phyloP scores from a whole-genome alignment of 2,113 vertebrate species.

The Arizona elegans region DNA sequence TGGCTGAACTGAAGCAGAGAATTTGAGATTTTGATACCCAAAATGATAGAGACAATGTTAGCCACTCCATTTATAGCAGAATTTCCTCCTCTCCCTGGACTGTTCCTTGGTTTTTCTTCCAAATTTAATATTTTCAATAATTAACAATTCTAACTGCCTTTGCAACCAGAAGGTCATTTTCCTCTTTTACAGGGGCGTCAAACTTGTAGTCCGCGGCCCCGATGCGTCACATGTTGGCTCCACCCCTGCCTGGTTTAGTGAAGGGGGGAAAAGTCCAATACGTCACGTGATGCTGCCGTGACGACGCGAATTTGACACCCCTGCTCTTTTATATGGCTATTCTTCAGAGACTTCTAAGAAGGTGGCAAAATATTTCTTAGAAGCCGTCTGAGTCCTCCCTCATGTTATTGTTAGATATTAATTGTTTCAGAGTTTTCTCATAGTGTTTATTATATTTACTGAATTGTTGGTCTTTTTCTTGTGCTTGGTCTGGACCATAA shows the following conservation, averaged over 20 bases:
- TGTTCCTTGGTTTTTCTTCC: neutral
- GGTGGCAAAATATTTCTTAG: neutral
- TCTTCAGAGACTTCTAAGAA: neutral
- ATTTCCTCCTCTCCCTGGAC: neutral
- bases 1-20: neutral
- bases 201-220: no score
- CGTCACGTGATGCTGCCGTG: no score
- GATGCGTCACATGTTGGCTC: no score
- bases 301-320: no score
- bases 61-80: neutral
- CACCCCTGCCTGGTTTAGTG: no score
- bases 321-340: neutral
- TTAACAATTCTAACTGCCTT: neutral
- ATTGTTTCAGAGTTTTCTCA: neutral
- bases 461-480: neutral
- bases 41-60: neutral
- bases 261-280: no score
- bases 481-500: neutral
- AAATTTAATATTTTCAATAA: neutral
- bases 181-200: neutral
- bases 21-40: neutral
- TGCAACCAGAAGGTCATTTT: neutral
- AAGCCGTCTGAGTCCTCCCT: neutral
- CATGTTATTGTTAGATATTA: neutral
- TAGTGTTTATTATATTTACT: no score